Conservation (phyloP, 2,797 vertebrate genomes). For the Glyptemys insculpta region DNA sequence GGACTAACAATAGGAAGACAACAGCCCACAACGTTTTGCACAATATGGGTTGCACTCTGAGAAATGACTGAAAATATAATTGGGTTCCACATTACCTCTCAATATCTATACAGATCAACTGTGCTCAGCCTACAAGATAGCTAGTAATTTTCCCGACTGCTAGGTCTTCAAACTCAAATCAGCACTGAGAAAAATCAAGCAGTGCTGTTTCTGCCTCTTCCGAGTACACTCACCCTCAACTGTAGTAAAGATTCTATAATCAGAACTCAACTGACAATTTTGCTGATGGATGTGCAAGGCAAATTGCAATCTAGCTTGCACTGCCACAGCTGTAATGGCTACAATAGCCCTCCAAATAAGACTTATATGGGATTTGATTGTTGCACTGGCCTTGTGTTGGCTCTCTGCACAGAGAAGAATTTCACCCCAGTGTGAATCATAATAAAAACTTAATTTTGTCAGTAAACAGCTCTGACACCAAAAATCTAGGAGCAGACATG, state of each 20-base stretch:
- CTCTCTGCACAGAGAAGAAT: neutral
- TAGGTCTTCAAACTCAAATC: neutral
- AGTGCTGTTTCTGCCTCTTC: neutral
- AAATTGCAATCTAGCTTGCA: neutral
- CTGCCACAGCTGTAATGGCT: neutral
- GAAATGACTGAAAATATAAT: slow-evolving; percentile 17
- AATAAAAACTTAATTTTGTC: neutral
- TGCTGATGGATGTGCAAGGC: neutral
- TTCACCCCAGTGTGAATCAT: neutral
- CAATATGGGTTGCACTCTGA: slow-evolving; percentile 1
- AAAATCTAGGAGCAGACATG: neutral
- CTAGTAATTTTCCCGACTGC: neutral
- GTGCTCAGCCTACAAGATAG: neutral
- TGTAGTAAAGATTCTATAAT: neutral
- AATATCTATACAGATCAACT: neutral
- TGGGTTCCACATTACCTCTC: neutral
- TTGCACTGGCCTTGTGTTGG: neutral
- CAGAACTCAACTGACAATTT: neutral
- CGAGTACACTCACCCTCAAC: neutral
- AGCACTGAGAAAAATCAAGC: neutral
- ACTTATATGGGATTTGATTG: neutral
- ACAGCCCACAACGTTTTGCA: neutral
- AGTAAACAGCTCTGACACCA: neutral
- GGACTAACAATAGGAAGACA: neutral
- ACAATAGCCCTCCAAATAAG: neutral